These are phyloP conservation scores for Bradysia coprophila DNA, from an alignment of 1,140 invertebrate genomes.

Conservation along the genomic window DNA sequence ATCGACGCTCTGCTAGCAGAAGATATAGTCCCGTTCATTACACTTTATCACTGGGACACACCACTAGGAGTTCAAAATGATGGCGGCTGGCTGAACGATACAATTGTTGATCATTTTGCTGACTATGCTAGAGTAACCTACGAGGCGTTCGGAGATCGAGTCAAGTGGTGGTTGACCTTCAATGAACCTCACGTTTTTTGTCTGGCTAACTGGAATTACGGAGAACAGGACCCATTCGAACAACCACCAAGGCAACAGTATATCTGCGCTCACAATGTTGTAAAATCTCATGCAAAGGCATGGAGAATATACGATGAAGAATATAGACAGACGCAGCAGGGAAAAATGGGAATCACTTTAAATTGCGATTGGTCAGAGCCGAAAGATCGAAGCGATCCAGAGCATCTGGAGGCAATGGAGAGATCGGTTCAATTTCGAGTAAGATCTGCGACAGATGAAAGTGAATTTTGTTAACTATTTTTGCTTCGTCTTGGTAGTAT, in stretches of 20 bases:
- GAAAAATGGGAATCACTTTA: too few species aligned
- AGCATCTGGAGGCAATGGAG: too few species aligned
- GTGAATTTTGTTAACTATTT: too few species aligned
- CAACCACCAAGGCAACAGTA: conserved; percentile 25
- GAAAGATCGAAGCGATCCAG: too few species aligned
- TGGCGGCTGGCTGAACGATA: conserved; percentile 21
- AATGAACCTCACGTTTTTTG: conserved; percentile 36
- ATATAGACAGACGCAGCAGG: too few species aligned
- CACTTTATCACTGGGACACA: conserved; percentile 20
- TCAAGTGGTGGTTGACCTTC: conserved; percentile 33
- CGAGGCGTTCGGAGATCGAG: conserved; percentile 20
- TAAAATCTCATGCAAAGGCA: conserved; percentile 34
- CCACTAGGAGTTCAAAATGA: conserved; percentile 17
- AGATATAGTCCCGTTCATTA: conserved; percentile 23
- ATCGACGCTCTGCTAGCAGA: conserved; percentile 27
- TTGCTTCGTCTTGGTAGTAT: too few species aligned
- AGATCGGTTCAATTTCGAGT: too few species aligned
- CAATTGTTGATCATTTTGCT: conserved; percentile 27
- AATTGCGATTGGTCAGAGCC: too few species aligned
- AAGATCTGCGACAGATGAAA: too few species aligned
- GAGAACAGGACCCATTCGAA: conserved; percentile 19
- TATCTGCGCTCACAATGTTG: conserved; percentile 27
- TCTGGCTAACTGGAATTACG: conserved; percentile 17
- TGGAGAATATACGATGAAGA: too few species aligned
- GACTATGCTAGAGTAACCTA: conserved; percentile 24